Conservation (phyloP, 2,888 invertebrate genomes). For the Cerastis leucographa region DNA sequence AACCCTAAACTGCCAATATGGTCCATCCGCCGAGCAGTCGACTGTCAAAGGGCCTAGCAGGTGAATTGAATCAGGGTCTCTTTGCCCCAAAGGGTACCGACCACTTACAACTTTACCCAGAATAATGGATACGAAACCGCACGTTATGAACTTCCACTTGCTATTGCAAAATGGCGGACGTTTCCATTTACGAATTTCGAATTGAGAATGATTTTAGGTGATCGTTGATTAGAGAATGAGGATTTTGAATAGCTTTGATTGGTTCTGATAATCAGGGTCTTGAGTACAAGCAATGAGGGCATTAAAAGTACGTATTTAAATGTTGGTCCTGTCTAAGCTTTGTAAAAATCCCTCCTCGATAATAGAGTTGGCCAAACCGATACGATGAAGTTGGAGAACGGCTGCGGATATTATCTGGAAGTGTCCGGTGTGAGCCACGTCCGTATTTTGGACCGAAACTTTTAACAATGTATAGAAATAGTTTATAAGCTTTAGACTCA, state of each 20-base stretch:
- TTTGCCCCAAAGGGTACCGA: conserved; percentile 75
- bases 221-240: conserved; percentile 11
- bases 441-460: not conserved
- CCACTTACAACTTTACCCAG: conserved; percentile 84
- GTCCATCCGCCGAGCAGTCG: conserved; percentile 63
- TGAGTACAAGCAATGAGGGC: not conserved
- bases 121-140: conserved; percentile 86
- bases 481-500: not conserved
- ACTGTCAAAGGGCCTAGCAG: conserved; percentile 79
- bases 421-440: not conserved
- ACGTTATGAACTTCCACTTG: conserved; percentile 76
- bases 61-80: conserved; percentile 84
- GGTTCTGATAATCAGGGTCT: not conserved
- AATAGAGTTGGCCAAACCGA: fast-evolving
- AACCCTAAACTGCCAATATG: conserved; percentile 75
- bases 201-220: conserved; percentile 45
- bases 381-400: not conserved
- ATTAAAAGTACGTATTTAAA: not conserved
- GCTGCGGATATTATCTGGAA: not conserved
- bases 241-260: not conserved
- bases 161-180: conserved; percentile 66
- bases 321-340: not conserved
- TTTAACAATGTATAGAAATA: not conserved
- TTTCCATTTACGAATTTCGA: conserved; percentile 64
- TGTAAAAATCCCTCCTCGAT: not conserved